phyloP scores from a whole-genome alignment of 2,888 invertebrate species.

The Ectropis crepuscularia region DNA sequence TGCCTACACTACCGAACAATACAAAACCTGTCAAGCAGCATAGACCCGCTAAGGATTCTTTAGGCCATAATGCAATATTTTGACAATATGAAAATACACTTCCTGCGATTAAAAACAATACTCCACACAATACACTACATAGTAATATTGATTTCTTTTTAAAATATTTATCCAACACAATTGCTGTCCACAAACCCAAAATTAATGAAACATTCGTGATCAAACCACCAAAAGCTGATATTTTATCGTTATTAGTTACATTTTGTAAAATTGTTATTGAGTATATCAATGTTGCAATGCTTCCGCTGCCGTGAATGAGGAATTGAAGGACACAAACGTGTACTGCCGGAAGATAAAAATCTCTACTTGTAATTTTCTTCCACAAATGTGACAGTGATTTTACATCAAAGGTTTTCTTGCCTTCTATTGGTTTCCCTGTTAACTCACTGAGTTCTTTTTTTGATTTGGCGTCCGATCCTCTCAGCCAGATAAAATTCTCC shows the following conservation, averaged over 20 bases:
- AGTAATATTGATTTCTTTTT: conserved; percentile 10
- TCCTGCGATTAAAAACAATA: not conserved
- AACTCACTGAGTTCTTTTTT: conserved; percentile 34
- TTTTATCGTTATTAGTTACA: not conserved
- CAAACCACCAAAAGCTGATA: conserved; percentile 5
- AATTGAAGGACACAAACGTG: conserved; percentile 7
- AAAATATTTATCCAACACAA: conserved; percentile 5
- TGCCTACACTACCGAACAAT: conserved; percentile 7
- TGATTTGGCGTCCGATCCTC: conserved; percentile 34
- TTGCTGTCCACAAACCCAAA: not conserved
- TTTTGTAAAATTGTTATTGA: conserved; percentile 10
- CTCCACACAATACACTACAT: not conserved
- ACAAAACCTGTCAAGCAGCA: conserved; percentile 9
- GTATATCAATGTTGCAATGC: conserved; percentile 16
- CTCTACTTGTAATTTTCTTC: not conserved
- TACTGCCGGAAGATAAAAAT: conserved; percentile 11
- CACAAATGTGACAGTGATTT: not conserved
- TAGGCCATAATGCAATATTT: conserved; percentile 1
- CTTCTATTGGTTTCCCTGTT: conserved; percentile 13
- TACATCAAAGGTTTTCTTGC: not conserved
- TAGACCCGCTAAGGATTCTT: conserved; percentile 11
- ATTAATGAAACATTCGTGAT: conserved; percentile 11
- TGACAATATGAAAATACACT: conserved; percentile 11
- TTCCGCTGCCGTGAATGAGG: conserved; percentile 9
- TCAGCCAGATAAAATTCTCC: conserved; percentile 33